phyloP scores from a whole-genome alignment of 2,113 vertebrate species.

The Spermophilus dauricus region DNA sequence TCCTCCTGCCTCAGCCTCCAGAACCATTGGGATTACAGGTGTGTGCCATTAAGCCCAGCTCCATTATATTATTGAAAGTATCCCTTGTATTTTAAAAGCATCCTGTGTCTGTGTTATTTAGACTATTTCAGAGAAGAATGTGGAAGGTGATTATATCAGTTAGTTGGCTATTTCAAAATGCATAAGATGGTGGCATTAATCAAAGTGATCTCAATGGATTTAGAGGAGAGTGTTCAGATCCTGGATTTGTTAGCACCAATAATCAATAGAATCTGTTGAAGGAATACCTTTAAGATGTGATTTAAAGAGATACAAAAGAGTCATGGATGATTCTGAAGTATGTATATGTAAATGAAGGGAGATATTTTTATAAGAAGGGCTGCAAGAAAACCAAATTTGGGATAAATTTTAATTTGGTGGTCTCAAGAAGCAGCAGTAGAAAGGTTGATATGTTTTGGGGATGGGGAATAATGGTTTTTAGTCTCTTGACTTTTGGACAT shows the following conservation, averaged over 20 bases:
- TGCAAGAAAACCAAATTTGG: background rate
- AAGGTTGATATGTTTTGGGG: background rate
- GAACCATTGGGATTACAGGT: too few species aligned
- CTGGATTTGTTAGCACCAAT: background rate
- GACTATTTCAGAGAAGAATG: background rate
- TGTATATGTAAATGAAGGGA: background rate
- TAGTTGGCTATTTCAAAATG: background rate
- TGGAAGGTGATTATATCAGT: too few species aligned
- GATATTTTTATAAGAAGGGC: background rate
- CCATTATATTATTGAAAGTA: too few species aligned
- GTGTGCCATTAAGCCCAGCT: too few species aligned
- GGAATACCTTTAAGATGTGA: background rate
- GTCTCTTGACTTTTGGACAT: background rate
- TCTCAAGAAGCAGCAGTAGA: background rate
- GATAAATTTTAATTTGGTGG: background rate
- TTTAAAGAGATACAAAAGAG: background rate
- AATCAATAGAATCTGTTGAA: background rate
- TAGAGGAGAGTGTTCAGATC: background rate
- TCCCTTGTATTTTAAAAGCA: background rate
- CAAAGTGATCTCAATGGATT: background rate
- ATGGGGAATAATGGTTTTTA: background rate
- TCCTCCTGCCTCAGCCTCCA: too few species aligned
- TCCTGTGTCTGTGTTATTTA: background rate
- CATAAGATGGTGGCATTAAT: background rate
- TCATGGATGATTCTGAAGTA: background rate